These are phyloP conservation scores for Chorisops tibialis DNA, from an alignment of 2,888 invertebrate species.

Conservation along the genomic window DNA sequence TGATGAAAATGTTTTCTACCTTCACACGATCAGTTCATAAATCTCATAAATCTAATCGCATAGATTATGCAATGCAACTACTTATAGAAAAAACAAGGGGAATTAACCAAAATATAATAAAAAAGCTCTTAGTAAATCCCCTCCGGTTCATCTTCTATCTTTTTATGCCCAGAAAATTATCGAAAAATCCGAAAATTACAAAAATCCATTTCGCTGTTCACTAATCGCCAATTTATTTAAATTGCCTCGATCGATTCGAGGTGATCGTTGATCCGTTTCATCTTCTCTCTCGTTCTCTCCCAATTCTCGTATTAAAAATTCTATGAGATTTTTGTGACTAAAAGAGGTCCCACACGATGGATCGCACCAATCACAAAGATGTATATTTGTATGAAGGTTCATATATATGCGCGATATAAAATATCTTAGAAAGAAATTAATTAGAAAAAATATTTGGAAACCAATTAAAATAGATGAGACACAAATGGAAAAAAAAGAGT, in stretches of 20 bases:
- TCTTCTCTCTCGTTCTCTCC: no score
- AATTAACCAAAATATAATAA: background rate
- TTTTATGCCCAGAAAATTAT: slow-evolving; percentile 15
- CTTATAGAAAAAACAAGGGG: background rate
- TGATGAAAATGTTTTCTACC: slow-evolving; percentile 9
- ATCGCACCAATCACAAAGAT: background rate
- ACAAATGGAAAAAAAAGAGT: slow-evolving; percentile 18
- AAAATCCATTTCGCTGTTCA: slow-evolving; percentile 25
- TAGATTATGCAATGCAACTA: slow-evolving; percentile 7
- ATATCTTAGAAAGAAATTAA: slow-evolving; percentile 5
- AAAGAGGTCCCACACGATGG: background rate
- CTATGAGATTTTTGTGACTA: background rate
- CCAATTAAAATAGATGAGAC: slow-evolving; percentile 28
- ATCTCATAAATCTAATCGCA: background rate
- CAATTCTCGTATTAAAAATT: no score
- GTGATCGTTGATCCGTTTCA: slow-evolving; percentile 15
- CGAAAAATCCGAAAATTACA: slow-evolving; percentile 21
- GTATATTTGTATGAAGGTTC: no score
- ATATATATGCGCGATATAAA: background rate
- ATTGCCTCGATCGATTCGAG: slow-evolving; percentile 23
- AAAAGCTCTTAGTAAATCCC: background rate
- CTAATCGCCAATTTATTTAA: slow-evolving; percentile 29
- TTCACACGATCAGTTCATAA: background rate
- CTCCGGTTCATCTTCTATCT: slow-evolving; percentile 1
- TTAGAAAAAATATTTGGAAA: slow-evolving; percentile 27